Base-by-base conservation (phyloP, 2,888 invertebrate species). In the Timandra comae region DNA sequence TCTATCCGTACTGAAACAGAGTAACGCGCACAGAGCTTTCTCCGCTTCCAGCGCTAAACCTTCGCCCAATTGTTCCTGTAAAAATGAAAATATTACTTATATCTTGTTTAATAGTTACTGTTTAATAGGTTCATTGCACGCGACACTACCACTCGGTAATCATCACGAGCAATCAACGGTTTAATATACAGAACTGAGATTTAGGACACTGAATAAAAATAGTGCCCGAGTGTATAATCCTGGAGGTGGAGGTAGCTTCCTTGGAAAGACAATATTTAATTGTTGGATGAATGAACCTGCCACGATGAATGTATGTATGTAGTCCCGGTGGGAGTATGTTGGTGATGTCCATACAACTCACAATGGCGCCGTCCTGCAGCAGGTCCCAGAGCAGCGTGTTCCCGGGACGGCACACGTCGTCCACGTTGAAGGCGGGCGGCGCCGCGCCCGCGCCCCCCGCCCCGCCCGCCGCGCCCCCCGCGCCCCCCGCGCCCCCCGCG, bases 311-410 rank as follows among this genome's bases (percentile, higher is more conserved):
- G 2, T 22, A 22, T 22, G 22, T 7, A 3, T 7, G 5, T 22
- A 7, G 22, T 22, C 3, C 22, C 3, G 5, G 22, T 22, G 7
- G 7, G 3, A 22, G 8, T 8, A 29, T 13, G 3, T n/a, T 5
- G 12, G 19, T 34, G 16, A 22, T 28, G 12, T 28, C 10, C 65
- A 61, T 70, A 68, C 65, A 58, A 86, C 90, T 89, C 82, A 92
- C 93, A 68, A 96, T 95, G 80, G 91, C 92, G 55, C 94, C 93
- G 70, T 97, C 97, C 74, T 97, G 97, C 45, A 98, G 84, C 43
- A 98, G 84, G 82, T 98, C 97, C 97, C 97, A 98, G 1, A 98
- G 88, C 42, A 98, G 80, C 3, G 97, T 98, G 69, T 94, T 95
- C 1, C 97, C 97, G 23, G 95, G 94, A 52, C 94, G 91, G 68